Evolutionary conservation across 2,888 invertebrate species (phyloP).

Genomic region (Criorhina ranunculi): DNA sequence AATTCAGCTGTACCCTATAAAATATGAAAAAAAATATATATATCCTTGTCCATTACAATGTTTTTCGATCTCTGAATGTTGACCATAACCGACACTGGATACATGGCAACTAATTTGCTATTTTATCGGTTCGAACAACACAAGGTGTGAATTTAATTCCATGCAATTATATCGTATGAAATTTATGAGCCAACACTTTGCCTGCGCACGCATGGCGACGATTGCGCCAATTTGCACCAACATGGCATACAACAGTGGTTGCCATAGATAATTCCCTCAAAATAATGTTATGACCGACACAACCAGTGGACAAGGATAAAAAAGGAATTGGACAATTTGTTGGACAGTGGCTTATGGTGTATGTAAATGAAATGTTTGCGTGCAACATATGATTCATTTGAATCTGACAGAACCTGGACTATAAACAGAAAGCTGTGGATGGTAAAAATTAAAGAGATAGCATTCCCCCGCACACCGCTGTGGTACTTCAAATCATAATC

Average conservation of each 20-base stretch:
- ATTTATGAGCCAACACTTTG: conserved; percentile 52
- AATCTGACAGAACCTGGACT: background rate
- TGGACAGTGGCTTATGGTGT: conserved; percentile 43
- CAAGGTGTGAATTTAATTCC: conserved; percentile 64
- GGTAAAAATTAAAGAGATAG: conserved; percentile 10
- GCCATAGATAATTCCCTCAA: conserved; percentile 18
- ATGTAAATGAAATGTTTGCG: conserved; percentile 3
- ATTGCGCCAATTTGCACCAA: background rate
- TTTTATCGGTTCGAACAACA: conserved; percentile 58
- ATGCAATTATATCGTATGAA: conserved; percentile 47
- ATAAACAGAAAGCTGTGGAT: background rate
- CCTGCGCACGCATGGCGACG: conserved; percentile 35
- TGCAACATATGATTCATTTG: conserved; percentile 29
- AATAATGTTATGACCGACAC: conserved; percentile 9
- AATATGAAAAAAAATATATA: background rate
- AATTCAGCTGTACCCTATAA: background rate
- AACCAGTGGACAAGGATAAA: conserved; percentile 1
- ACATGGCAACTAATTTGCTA: conserved; percentile 58
- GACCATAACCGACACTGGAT: conserved; percentile 33
- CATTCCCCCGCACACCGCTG: conserved; percentile 24
- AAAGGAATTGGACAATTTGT: background rate
- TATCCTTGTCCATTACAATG: conserved; percentile 8
- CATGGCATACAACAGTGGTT: background rate
- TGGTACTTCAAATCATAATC: conserved; percentile 55
- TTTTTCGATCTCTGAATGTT: conserved; percentile 26